Conservation (phyloP, 2,113 vertebrate genomes). For the Psammodynastes pulverulentus region DNA sequence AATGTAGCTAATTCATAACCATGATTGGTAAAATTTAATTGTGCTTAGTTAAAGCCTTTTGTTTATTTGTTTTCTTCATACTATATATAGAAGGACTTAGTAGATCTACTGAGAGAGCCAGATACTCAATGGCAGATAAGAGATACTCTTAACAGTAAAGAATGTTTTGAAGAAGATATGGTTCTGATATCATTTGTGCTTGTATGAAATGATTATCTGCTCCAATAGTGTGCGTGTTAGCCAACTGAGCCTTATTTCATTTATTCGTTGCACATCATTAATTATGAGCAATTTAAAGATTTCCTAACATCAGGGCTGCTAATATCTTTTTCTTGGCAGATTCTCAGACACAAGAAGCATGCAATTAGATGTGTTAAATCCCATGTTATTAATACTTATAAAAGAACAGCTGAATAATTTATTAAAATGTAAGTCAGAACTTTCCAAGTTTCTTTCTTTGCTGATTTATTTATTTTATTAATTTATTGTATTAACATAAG, state of each 20-base stretch:
- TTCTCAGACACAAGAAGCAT: slow-evolving; percentile 3
- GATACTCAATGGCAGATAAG: not conserved
- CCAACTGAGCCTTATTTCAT: slow-evolving; percentile 11
- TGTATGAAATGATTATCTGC: slow-evolving; percentile 9
- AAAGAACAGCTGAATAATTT: slow-evolving; percentile 6
- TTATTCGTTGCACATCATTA: slow-evolving; percentile 20
- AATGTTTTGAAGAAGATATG: not conserved
- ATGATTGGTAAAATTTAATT: not conserved
- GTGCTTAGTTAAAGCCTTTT: not conserved
- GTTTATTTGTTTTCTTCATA: not conserved
- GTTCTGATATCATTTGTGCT: not conserved
- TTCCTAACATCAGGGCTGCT: slow-evolving; percentile 12
- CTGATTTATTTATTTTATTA: not conserved
- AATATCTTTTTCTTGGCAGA: slow-evolving; percentile 17
- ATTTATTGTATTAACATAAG: not conserved
- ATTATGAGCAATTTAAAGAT: slow-evolving; percentile 15
- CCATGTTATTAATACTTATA: slow-evolving; percentile 19
- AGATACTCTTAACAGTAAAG: not conserved
- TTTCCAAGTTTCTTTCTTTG: not conserved
- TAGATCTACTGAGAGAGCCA: not conserved
- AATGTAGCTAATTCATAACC: not conserved
- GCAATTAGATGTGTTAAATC: slow-evolving; percentile 12
- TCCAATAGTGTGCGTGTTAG: not conserved
- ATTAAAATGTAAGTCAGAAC: slow-evolving; percentile 1
- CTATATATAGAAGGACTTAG: not conserved